Evolutionary conservation across 2,113 vertebrate genomes (phyloP), one percentile per base, ranked within the genome.

Genomic region (Cheilinus undulatus): DNA sequence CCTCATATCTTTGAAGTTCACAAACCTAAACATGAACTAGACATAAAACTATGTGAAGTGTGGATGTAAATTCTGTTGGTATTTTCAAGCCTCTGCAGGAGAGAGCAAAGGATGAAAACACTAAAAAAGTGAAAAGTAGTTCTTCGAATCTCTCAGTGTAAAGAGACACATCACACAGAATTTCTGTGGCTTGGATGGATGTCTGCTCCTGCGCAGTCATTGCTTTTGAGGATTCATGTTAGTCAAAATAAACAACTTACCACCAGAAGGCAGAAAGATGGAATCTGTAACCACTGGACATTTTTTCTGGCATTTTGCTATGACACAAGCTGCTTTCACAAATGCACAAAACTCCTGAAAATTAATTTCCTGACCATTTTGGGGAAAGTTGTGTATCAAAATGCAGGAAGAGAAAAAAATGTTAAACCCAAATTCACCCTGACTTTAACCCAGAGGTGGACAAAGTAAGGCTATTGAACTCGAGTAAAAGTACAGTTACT

Each of bases 1-100:
- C 49, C 30, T 26, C 1, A 48, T 2, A 48, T 14, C 61, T 85
- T 62, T 82, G 66, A 83, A 52, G 49, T 56, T 15, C 27, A 27
- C 27, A 3, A 11, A 70, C 23, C 28, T 49, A 61, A 72, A 84
- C 46, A 69, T 38, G 51, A 22, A 28, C 26, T 42, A 34, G 12
- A 46, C 20, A 20, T 51, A 7, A 1, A 20, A 24, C 8, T 45
- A 30, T 14, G 43, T 3, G 53, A 48, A 63, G 14, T 38, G 7
- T 10, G 6, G 13, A 28, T 11, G 5, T 23, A 32, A 32, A 38
- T 46, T 20, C 27, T n/a, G 34, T 42, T n/a, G 8, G 30, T n/a
- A 40, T 58, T 20, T n/a, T 59, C 38, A 61, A 26, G 2, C 22
- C 19, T 43, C 7, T 56, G 15, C 17, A 3, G 32, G 1, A n/a